Percentiles rank a stretch among this genome's conserved stretches.
These are phyloP conservation scores for Litoditis marina DNA, from an alignment of 2,888 invertebrate genomes.

Conservation along the genomic window DNA sequence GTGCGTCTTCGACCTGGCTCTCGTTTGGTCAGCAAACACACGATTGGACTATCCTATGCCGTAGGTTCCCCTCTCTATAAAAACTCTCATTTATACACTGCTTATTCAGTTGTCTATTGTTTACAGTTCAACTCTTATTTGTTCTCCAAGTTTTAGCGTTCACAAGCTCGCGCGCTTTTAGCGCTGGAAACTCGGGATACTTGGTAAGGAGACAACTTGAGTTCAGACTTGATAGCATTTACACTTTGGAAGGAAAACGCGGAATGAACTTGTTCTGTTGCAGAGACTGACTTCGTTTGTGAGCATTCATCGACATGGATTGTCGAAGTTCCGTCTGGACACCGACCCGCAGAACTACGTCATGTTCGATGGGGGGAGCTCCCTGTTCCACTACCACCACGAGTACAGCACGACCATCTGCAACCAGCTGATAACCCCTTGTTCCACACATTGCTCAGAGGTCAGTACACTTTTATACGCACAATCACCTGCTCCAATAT, in stretches of 20 bases:
- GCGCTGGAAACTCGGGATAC: too few species aligned
- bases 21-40: conserved; percentile 8
- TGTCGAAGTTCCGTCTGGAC: conserved; percentile 7
- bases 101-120: too few species aligned
- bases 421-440: conserved; percentile 16
- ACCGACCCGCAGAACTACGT: conserved; percentile 12
- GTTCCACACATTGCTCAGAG: conserved; percentile 11
- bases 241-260: too few species aligned
- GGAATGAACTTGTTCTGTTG: not conserved
- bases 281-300: conserved; percentile 12
- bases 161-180: too few species aligned
- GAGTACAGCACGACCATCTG: conserved; percentile 11
- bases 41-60: conserved; percentile 3
- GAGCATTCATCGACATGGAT: not conserved
- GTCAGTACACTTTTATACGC: not conserved
- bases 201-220: too few species aligned
- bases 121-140: too few species aligned
- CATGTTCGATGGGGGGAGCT: not conserved
- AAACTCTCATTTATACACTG: too few species aligned
- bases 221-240: too few species aligned
- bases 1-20: conserved; percentile 5
- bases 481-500: conserved; percentile 4
- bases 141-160: too few species aligned
- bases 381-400: conserved; percentile 6
- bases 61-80: too few species aligned